phyloP scores from a whole-genome alignment of 2,888 invertebrate species.

The Candidula unifasciata region DNA sequence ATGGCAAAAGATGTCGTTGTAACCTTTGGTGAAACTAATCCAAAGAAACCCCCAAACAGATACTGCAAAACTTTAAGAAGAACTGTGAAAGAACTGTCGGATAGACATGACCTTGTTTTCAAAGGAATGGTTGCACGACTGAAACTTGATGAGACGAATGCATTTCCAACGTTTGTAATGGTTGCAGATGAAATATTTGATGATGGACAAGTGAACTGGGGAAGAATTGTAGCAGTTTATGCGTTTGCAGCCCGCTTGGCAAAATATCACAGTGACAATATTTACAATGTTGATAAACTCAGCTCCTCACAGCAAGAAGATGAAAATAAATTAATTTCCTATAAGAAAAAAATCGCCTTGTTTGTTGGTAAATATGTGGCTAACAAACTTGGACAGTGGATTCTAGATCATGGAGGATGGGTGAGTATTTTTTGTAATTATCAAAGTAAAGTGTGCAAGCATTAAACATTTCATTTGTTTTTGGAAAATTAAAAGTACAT shows the following conservation, averaged over 20 bases:
- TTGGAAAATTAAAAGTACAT: too few species aligned
- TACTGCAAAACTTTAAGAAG: slow-evolving; percentile 75
- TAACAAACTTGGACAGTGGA: slow-evolving; percentile 73
- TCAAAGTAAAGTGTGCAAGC: too few species aligned
- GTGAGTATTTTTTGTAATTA: slow-evolving; percentile 61
- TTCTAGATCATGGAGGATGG: slow-evolving; percentile 75
- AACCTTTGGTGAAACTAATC: slow-evolving; percentile 61
- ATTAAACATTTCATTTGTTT: neutral
- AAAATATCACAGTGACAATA: slow-evolving; percentile 58
- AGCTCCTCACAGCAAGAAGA: neutral
- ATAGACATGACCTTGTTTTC: slow-evolving; percentile 73
- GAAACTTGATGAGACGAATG: slow-evolving; percentile 65
- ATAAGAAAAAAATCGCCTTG: slow-evolving; percentile 66
- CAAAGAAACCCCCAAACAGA: slow-evolving; percentile 66
- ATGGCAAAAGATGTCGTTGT: slow-evolving; percentile 69
- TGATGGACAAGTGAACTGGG: slow-evolving; percentile 76
- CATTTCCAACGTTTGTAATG: slow-evolving; percentile 70
- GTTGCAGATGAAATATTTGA: slow-evolving; percentile 75
- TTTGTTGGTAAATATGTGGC: slow-evolving; percentile 75
- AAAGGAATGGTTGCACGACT: slow-evolving; percentile 74
- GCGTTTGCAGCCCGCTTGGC: slow-evolving; percentile 73
- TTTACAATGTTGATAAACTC: neutral
- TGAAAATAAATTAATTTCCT: slow-evolving; percentile 25
- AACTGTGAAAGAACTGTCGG: slow-evolving; percentile 73
- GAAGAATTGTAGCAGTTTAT: slow-evolving; percentile 75